Evolutionary conservation across 1,140 invertebrate species (phyloP).

Genomic region (Drosophila hydei): DNA sequence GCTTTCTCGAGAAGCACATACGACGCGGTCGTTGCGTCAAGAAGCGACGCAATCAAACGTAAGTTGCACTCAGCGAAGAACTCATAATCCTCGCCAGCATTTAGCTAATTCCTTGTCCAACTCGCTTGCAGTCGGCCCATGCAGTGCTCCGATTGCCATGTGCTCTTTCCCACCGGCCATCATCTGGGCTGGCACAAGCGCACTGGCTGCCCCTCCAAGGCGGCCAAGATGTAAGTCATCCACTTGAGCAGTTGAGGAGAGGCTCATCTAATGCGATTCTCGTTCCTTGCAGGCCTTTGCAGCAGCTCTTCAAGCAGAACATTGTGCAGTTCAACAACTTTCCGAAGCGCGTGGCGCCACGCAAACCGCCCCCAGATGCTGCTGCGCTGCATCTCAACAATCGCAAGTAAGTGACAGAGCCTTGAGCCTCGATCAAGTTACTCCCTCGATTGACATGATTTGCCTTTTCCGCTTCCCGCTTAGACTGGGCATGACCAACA

Average conservation of each 20-base stretch:
- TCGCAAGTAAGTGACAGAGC: conserved; percentile 65
- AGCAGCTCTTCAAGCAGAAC: conserved; percentile 81
- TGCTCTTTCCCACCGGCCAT: conserved; percentile 81
- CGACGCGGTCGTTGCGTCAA: conserved; percentile 82
- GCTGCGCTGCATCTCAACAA: conserved; percentile 67
- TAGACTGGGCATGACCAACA: conserved; percentile 68
- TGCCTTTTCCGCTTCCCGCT: background rate
- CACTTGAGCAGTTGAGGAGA: too few species aligned
- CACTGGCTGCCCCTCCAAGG: conserved; percentile 79
- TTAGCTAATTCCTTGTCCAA: background rate
- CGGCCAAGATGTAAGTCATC: conserved; percentile 72
- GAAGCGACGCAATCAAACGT: conserved; percentile 82
- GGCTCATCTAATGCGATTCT: background rate
- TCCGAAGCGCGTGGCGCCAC: conserved; percentile 66
- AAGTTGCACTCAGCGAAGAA: conserved; percentile 31
- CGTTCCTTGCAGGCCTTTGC: conserved; percentile 66
- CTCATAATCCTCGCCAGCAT: too few species aligned
- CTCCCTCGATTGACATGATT: background rate
- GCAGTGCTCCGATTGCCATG: conserved; percentile 82
- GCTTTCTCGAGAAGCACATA: conserved; percentile 81
- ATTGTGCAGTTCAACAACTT: conserved; percentile 82
- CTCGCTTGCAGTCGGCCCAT: conserved; percentile 66
- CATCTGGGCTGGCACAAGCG: conserved; percentile 83
- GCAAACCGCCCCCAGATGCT: conserved; percentile 50
- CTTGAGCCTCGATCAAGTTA: background rate